A percentile compares a stretch with the other conserved stretches of the same genome.
phyloP scores from a whole-genome alignment of 2,797 vertebrate species.

The Catamblyrhynchus diadema region DNA sequence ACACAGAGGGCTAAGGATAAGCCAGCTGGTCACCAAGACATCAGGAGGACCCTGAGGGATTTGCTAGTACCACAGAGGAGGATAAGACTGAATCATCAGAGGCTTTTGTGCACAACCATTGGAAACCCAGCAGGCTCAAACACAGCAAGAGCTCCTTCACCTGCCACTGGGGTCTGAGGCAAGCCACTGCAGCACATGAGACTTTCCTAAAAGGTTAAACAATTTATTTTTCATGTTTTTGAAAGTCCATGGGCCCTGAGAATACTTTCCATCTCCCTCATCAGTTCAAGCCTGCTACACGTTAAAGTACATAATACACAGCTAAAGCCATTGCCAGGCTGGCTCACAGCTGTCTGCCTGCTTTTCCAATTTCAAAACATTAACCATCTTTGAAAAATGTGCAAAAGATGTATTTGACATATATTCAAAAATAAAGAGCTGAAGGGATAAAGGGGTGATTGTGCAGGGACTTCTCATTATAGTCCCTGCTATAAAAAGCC shows the following conservation, averaged over 20 bases:
- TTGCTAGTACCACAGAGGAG: background rate
- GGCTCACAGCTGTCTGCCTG: background rate
- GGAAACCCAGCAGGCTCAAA: background rate
- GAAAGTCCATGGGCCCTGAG: background rate
- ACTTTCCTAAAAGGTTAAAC: background rate
- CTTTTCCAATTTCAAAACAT: background rate
- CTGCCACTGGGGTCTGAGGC: background rate
- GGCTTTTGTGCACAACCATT: background rate
- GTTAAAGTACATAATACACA: background rate
- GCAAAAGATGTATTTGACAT: background rate
- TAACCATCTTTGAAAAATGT: background rate
- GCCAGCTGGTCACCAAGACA: background rate
- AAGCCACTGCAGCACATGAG: background rate
- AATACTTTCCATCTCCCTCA: background rate
- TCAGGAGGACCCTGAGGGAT: background rate
- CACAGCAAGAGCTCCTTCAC: background rate
- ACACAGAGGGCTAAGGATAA: background rate
- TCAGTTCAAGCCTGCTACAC: background rate
- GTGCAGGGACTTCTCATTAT: background rate
- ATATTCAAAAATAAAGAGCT: background rate
- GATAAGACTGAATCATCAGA: background rate
- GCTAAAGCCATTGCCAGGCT: background rate
- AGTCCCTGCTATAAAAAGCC: background rate
- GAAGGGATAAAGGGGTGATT: background rate
- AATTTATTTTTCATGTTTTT: constrained; percentile 6